Percentiles rank a stretch among this genome's conserved stretches.
Evolutionary conservation across 2,113 vertebrate genomes (phyloP).

Genomic region (Struthidea cinerea): DNA sequence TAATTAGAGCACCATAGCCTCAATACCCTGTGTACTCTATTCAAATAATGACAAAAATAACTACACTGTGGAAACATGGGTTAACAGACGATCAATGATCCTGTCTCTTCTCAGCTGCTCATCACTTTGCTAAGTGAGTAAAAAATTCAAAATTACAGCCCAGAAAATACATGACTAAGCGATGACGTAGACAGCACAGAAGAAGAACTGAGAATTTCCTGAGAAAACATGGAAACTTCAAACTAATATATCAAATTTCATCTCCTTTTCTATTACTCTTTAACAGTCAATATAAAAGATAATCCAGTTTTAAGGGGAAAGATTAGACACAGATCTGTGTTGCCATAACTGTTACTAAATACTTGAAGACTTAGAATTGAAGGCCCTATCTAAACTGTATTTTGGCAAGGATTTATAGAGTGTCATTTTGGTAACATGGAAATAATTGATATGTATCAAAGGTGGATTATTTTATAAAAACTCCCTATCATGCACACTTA

Average conservation of each 20-base stretch:
- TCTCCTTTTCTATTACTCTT: background rate
- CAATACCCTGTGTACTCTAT: background rate
- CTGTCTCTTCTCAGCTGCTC: background rate
- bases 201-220: background rate
- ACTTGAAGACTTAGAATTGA: background rate
- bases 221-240: background rate
- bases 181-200: background rate
- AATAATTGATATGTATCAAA: background rate
- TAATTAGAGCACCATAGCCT: background rate
- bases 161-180: background rate
- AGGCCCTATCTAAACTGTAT: background rate
- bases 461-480: background rate
- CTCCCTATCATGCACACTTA: background rate
- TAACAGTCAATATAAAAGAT: background rate
- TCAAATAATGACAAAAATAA: background rate
- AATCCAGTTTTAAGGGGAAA: background rate
- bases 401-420: background rate
- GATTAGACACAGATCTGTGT: background rate
- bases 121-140: background rate
- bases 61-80: background rate
- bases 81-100: background rate
- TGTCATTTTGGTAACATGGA: background rate
- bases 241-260: background rate
- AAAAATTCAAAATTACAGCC: background rate
- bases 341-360: background rate